phyloP scores from a whole-genome alignment of 2,888 invertebrate genomes.

The Imbricaverruca yamaguchii region DNA sequence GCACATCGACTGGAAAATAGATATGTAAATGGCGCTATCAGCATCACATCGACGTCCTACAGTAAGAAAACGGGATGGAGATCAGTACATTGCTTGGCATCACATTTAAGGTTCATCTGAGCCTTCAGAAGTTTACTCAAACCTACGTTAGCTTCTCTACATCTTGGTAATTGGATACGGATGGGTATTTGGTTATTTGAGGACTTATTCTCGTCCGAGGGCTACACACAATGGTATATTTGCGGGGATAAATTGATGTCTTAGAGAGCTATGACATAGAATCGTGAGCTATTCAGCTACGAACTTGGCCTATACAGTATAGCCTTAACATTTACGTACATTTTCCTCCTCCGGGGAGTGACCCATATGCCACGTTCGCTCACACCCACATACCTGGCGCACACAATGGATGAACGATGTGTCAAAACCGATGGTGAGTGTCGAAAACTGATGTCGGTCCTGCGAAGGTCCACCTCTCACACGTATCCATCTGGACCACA shows the following conservation, averaged over 20 bases:
- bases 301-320: background rate
- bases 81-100: too few relatives aligned
- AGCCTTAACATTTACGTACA: background rate
- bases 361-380: background rate
- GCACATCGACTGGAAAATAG: too few relatives aligned
- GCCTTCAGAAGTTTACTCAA: too few relatives aligned
- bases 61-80: too few relatives aligned
- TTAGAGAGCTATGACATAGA: constrained; percentile 8
- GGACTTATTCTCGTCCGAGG: too few relatives aligned
- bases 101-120: too few relatives aligned
- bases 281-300: background rate
- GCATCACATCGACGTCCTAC: too few relatives aligned
- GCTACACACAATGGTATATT: background rate
- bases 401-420: constrained; percentile 10
- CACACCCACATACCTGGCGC: background rate
- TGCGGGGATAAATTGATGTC: background rate
- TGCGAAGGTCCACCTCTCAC: background rate
- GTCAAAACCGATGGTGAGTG: background rate
- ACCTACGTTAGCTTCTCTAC: too few relatives aligned
- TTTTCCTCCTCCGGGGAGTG: background rate
- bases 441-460: constrained; percentile 2
- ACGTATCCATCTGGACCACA: too few relatives aligned
- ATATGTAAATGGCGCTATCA: too few relatives aligned
- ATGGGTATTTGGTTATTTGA: too few relatives aligned
- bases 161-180: too few relatives aligned